Evolutionary conservation across 1,140 invertebrate species (phyloP), one percentile per base, ranked within the genome.

Genomic region (Procambarus virginalis): DNA sequence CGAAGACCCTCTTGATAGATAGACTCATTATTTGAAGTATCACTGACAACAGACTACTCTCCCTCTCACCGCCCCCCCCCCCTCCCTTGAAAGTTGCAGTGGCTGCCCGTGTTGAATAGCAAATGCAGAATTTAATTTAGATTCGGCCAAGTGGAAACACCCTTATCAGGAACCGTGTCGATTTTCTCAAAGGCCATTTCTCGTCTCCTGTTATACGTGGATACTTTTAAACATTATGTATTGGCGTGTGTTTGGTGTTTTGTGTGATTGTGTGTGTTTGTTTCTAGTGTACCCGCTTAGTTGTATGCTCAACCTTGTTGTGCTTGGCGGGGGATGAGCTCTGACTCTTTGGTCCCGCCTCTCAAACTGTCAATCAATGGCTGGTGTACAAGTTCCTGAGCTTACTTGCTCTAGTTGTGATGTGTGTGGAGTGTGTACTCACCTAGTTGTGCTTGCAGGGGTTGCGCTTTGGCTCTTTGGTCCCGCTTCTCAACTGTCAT

Each of bases 121-220:
- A 89, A 84, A 89, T 89, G 88, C 88, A 89, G 88, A 89, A 89
- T 89, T 89, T 89, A 89, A 89, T 89, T 89, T 89, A 89, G 82
- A 89, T 84, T 68, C 84, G 80, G 88, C 88, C 81, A 84, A 89
- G 88, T 89, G 88, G 88, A 89, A 89, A 89, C 80, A 17, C 51
- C 58, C 88, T 89, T 89, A 89, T 89, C 88, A 83, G 73, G 60
- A 58, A 49, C 75, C 55, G 48, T 89, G 88, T 84, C 88, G 88
- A 84, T 89, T 89, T 78, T 89, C 88, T 84, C 88, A 78, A 79
- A 73, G 81, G 77, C 78, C 48, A 88, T 81, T 81, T 70, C 86
- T 88, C 78, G 48, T 46, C 85, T 73, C 78, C 58, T 79, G 55
- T 48, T 60, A 82, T 82, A 82, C 80, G 79, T 49, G 22, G 79